Percentiles rank a stretch among this genome's conserved stretches.
Conservation (phyloP, 2,113 vertebrate species). For the Tyrannus savana region DNA sequence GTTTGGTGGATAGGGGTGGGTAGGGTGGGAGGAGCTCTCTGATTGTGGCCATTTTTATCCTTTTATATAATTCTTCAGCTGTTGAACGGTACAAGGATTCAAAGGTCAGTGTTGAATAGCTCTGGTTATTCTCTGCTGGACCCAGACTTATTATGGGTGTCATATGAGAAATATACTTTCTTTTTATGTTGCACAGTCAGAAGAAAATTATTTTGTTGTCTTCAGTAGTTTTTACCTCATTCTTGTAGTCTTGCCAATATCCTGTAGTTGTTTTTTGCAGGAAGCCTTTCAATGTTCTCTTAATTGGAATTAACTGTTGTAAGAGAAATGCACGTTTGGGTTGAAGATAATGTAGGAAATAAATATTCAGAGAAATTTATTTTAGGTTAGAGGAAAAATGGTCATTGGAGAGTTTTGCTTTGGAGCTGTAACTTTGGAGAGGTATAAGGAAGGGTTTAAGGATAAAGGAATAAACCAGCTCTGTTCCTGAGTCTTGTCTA, state of each 20-base stretch:
- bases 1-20: background rate
- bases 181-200: conserved; percentile 27
- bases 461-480: background rate
- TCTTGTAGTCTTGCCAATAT: conserved; percentile 71
- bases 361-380: background rate
- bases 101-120: background rate
- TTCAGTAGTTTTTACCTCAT: conserved; percentile 47
- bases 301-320: conserved; percentile 54
- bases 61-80: background rate
- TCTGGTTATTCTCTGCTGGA: conserved; percentile 26
- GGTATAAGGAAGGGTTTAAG: background rate
- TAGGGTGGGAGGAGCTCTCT: background rate
- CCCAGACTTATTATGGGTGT: background rate
- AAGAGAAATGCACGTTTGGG: conserved; percentile 14
- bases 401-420: background rate
- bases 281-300: conserved; percentile 45
- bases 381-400: background rate
- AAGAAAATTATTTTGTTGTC: conserved; percentile 64
- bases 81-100: background rate
- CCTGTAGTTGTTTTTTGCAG: conserved; percentile 69
- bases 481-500: background rate
- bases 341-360: conserved; percentile 30
- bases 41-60: background rate
- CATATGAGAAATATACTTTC: background rate
- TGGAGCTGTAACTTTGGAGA: background rate